phyloP scores from a whole-genome alignment of 2,888 invertebrate species.

The Thymelicus sylvestris region DNA sequence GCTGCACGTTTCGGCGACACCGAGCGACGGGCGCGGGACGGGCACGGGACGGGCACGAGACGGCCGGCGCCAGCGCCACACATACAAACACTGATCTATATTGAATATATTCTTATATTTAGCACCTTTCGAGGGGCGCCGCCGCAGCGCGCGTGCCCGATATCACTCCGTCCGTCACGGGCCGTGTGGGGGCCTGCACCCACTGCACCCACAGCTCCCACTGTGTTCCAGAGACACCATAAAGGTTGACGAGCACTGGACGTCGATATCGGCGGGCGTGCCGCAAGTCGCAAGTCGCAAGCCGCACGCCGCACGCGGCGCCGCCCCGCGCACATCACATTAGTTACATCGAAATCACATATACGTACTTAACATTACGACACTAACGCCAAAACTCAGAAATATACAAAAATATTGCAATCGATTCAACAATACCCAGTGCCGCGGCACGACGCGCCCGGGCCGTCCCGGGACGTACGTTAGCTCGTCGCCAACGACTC shows the following conservation, averaged over 20 bases:
- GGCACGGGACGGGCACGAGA: no score
- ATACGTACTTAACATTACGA: slow-evolving; percentile 38
- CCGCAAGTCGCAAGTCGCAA: slow-evolving; percentile 30
- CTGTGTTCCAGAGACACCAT: not conserved
- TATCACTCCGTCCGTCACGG: not conserved
- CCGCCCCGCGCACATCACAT: slow-evolving; percentile 42
- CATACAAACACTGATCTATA: slow-evolving; percentile 32
- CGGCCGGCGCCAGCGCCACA: not conserved
- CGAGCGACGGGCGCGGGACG: not conserved
- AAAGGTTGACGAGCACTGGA: no score
- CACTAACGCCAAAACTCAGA: slow-evolving; percentile 35
- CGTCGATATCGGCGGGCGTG: not conserved
- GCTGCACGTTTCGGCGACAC: no score
- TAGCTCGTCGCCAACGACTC: not conserved
- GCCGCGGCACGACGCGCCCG: slow-evolving; percentile 19
- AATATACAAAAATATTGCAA: slow-evolving; percentile 36
- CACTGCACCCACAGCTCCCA: no score
- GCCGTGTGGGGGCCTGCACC: not conserved
- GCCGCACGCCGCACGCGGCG: slow-evolving; percentile 31
- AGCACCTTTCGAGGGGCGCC: slow-evolving; percentile 54
- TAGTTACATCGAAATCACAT: slow-evolving; percentile 45
- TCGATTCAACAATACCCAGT: slow-evolving; percentile 21
- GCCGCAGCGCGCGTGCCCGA: slow-evolving; percentile 11
- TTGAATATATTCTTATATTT: slow-evolving; percentile 51
- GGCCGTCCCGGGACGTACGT: slow-evolving; percentile 7